Conservation (phyloP, 2,113 vertebrate genomes). For the Microcebus lehilahytsara region DNA sequence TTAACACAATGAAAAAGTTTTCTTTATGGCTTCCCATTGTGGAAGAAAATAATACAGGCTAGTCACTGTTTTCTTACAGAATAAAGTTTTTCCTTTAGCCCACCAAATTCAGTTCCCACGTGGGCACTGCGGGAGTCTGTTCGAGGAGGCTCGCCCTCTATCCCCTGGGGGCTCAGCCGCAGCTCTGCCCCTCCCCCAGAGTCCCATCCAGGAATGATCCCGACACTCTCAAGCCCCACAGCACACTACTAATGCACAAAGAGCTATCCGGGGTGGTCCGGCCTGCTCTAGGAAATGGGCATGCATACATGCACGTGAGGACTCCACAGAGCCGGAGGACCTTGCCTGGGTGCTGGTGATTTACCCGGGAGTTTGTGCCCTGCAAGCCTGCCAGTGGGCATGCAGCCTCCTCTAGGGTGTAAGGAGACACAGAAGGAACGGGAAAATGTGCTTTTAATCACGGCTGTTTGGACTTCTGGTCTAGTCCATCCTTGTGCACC, state of each 20-base stretch:
- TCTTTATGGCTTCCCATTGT: background rate
- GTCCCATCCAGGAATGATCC: background rate
- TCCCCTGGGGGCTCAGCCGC: too few relatives aligned
- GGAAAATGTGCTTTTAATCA: rapidly evolving
- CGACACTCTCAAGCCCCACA: background rate
- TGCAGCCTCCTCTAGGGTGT: rapidly evolving
- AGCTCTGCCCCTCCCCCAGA: background rate
- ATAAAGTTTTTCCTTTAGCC: background rate
- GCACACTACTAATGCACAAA: rapidly evolving
- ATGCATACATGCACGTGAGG: rapidly evolving
- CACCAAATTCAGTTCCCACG: background rate
- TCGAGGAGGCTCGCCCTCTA: background rate
- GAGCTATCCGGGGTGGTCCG: too few relatives aligned
- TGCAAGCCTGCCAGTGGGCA: background rate
- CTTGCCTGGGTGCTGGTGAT: background rate
- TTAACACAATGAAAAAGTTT: background rate
- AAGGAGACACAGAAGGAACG: rapidly evolving
- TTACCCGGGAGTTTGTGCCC: too few relatives aligned
- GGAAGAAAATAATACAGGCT: background rate
- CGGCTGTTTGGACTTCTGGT: background rate
- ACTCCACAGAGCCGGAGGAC: rapidly evolving
- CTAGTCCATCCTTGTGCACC: background rate
- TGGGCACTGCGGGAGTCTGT: background rate
- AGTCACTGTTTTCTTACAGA: background rate
- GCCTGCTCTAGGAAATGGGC: rapidly evolving